Evolutionary conservation across 2,888 invertebrate genomes (phyloP), one percentile per base, ranked within the genome.

Genomic region (Spilosoma lubricipeda): DNA sequence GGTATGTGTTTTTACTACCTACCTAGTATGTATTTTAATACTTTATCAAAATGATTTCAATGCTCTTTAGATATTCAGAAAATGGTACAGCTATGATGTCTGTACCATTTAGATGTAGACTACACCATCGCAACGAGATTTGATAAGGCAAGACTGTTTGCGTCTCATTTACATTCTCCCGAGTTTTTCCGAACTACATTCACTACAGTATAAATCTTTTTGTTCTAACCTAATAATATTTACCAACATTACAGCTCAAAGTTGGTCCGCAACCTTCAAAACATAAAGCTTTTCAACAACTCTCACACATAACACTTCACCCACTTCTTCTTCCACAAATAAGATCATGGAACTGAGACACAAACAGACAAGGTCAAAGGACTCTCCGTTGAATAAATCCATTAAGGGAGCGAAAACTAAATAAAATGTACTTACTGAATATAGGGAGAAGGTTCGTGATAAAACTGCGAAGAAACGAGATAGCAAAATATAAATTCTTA

Each of bases 351-450:
- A 77, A 77, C 80, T 69, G 63, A 72, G 78, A 89, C 88, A 90
- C 88, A 86, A 87, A 89, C 88, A 83, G 78, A 87, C 94, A 94
- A 94, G 94, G 95, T 95, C 94, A 93, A 92, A 92, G 90, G 81
- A 89, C 90, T 85, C 87, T 59, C 42, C 82, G 72, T 65, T 86
- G 91, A 91, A 93, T 93, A 94, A 94, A 94, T 94, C 94, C 94
- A 94, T 94, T 94, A 93, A 88, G 90, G 86, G 88, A 70, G 84
- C 89, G 91, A 91, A 93, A 95, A 93, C 94, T 93, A 95, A 94
- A 95, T 94, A 95, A 94, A 94, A 93, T 91, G 90, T 89, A 89
- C 90, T 87, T 90, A 88, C 91, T 45, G 59, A 90, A 88, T 67
- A 90, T 90, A 90, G 90, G 91, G 90, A 88, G 90, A 89, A 80